phyloP scores from a whole-genome alignment of 1,140 invertebrate species.

The Caenorhabditis latens region DNA sequence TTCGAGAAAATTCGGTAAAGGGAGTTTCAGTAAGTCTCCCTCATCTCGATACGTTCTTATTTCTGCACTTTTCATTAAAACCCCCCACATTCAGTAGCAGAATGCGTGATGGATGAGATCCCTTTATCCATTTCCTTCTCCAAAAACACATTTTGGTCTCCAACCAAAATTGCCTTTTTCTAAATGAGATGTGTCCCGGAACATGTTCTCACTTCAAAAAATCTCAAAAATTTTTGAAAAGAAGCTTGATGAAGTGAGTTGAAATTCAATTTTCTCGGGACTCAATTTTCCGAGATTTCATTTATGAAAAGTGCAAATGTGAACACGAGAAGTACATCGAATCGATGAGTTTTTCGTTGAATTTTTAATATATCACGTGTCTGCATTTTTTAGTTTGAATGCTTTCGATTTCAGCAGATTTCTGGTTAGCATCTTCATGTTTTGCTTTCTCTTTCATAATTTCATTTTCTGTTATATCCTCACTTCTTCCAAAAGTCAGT shows the following conservation, averaged over 20 bases:
- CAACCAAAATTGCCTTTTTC: no score
- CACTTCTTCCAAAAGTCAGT: slow-evolving; percentile 7
- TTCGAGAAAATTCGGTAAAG: no score
- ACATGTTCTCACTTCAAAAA: no score
- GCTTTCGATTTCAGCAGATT: not conserved
- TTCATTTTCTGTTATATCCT: not conserved
- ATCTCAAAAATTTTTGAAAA: not conserved
- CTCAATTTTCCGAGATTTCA: not conserved
- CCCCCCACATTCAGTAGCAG: no score
- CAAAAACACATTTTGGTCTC: no score
- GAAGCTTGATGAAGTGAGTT: not conserved
- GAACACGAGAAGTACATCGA: not conserved
- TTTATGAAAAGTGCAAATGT: slow-evolving; percentile 8
- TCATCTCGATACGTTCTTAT: no score
- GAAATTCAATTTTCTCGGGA: slow-evolving; percentile 1
- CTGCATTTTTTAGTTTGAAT: not conserved
- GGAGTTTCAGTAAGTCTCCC: no score
- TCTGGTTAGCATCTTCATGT: not conserved
- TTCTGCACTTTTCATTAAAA: no score
- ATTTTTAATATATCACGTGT: not conserved
- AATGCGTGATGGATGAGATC: no score
- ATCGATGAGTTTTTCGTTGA: not conserved
- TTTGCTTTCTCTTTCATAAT: not conserved
- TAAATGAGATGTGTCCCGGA: no score
- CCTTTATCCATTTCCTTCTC: no score